Percentiles rank a stretch among this genome's conserved stretches.
Conservation (phyloP, 2,113 vertebrate genomes). For the Sebastes schlegelii region DNA sequence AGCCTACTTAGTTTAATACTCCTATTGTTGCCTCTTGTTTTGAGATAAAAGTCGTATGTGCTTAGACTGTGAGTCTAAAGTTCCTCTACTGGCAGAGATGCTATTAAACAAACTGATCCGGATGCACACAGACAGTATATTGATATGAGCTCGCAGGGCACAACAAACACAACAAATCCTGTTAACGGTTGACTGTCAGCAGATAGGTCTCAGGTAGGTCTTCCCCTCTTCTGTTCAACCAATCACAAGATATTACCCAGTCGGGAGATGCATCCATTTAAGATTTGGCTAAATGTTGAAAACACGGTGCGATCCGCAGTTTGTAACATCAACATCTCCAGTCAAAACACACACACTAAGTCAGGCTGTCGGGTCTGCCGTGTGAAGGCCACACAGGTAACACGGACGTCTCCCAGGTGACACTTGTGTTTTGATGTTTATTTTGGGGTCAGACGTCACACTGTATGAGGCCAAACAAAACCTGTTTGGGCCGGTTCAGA, state of each 20-base stretch:
- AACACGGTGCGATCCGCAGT: not conserved
- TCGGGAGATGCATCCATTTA: not conserved
- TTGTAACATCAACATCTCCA: constrained; percentile 23
- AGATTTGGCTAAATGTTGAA: not conserved
- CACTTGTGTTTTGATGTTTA: constrained; percentile 67
- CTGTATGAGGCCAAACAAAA: constrained; percentile 69
- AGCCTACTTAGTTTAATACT: too few relatives aligned
- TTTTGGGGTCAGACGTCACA: constrained; percentile 66
- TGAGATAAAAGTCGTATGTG: too few relatives aligned
- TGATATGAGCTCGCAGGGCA: too few relatives aligned
- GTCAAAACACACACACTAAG: constrained; percentile 13
- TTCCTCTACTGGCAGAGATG: too few relatives aligned
- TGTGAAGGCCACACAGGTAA: constrained; percentile 43
- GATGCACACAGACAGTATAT: too few relatives aligned
- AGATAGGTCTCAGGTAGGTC: too few relatives aligned
- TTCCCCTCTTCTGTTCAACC: too few relatives aligned
- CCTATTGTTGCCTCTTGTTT: too few relatives aligned
- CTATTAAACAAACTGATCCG: too few relatives aligned
- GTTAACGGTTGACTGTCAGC: too few relatives aligned
- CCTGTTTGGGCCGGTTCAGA: constrained; percentile 31
- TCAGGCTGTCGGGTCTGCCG: not conserved
- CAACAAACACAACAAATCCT: too few relatives aligned
- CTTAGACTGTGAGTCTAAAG: too few relatives aligned
- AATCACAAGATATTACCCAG: not conserved
- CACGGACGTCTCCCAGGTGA: constrained; percentile 57